Conservation (phyloP, 2,888 invertebrate genomes). For the Hanleya hanleyi region DNA sequence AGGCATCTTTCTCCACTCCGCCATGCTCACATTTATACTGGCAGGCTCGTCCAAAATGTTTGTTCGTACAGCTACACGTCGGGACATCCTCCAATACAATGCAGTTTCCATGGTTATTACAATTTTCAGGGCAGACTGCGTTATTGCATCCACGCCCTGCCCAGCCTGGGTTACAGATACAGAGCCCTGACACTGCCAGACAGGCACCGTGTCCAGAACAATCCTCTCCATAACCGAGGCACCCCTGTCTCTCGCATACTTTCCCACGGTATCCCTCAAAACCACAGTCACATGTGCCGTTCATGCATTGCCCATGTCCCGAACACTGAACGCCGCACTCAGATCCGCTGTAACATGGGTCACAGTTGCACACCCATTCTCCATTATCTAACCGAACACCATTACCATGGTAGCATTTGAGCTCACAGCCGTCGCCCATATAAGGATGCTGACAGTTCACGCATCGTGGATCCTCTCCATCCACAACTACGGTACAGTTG, state of each 20-base stretch:
- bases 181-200: background rate
- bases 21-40: constrained; percentile 38
- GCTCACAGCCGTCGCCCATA: constrained; percentile 56
- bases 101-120: constrained; percentile 13
- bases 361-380: constrained; percentile 50
- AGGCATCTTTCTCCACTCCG: constrained; percentile 14
- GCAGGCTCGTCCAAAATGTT: constrained; percentile 36
- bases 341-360: constrained; percentile 51
- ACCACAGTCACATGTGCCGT: constrained; percentile 33
- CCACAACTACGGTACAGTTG: constrained; percentile 35
- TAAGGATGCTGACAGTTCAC: constrained; percentile 48
- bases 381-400: constrained; percentile 25
- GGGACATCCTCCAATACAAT: constrained; percentile 6
- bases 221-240: constrained; percentile 16
- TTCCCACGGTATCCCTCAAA: constrained; percentile 29
- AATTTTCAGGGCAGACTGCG: background rate
- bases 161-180: constrained; percentile 23
- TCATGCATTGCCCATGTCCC: background rate
- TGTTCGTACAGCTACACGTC: constrained; percentile 22
- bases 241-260: constrained; percentile 15
- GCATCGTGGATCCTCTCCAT: constrained; percentile 48
- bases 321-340: constrained; percentile 43
- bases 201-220: constrained; percentile 26
- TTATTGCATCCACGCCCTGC: constrained; percentile 10
- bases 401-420: constrained; percentile 43